Conservation (phyloP, 2,797 vertebrate genomes). For the Streptopelia turtur region DNA sequence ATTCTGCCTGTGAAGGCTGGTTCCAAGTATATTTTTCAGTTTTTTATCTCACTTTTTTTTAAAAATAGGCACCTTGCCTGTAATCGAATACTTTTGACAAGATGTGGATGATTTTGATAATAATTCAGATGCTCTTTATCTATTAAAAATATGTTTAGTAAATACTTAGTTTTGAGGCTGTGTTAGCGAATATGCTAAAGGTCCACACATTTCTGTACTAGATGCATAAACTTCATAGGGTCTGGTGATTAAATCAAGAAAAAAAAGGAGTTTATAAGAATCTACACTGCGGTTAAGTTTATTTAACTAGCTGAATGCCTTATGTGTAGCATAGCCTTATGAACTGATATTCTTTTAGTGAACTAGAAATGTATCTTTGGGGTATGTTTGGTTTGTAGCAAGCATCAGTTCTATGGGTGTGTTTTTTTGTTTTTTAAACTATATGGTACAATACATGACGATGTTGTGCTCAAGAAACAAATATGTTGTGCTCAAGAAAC, state of each 20-base stretch:
- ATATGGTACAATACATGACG: background rate
- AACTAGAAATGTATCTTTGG: background rate
- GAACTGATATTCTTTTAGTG: background rate
- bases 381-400: background rate
- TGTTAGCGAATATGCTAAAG: background rate
- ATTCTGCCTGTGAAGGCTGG: background rate
- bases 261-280: background rate
- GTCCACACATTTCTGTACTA: background rate
- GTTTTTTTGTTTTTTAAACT: background rate
- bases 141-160: background rate
- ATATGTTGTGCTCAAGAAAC: background rate
- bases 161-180: background rate
- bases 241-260: background rate
- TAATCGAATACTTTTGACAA: background rate
- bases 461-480: background rate
- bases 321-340: background rate
- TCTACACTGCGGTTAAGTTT: background rate
- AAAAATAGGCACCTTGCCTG: background rate
- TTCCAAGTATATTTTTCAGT: background rate
- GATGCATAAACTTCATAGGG: background rate
- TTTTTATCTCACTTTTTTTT: background rate
- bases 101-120: background rate
- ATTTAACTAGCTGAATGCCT: background rate
- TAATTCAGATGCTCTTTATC: background rate
- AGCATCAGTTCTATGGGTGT: background rate